Conservation (phyloP, 1,140 invertebrate species). For the Brachionus rubens region DNA sequence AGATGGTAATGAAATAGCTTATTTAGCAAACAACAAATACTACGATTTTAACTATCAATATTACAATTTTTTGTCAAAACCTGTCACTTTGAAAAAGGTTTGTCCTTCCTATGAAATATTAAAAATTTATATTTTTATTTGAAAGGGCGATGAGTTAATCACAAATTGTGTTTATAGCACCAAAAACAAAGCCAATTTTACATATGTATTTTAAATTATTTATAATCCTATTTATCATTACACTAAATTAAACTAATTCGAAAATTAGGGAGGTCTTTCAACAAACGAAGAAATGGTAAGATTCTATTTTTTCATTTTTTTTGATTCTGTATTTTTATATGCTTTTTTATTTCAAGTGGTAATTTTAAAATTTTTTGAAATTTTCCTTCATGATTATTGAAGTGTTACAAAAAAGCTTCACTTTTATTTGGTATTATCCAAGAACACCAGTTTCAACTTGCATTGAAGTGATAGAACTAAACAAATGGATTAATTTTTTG, state of each 20-base stretch:
- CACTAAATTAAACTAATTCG: background rate
- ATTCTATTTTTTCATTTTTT: background rate
- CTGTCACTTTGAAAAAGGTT: constrained; percentile 21
- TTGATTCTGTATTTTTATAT: background rate
- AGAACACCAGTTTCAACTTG: background rate
- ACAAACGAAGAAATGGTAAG: background rate
- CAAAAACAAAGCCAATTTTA: background rate
- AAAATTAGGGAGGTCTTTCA: background rate
- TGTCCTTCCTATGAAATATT: background rate
- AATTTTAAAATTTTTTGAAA: background rate
- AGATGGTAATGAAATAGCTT: constrained; percentile 26
- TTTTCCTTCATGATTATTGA: background rate
- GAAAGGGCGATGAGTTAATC: constrained; percentile 10
- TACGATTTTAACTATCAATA: constrained; percentile 43
- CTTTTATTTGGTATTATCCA: background rate
- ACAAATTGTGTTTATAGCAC: constrained; percentile 27
- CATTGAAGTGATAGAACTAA: too few relatives aligned
- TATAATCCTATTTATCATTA: background rate
- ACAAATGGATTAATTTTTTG: too few relatives aligned
- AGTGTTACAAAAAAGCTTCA: background rate
- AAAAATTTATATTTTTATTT: background rate
- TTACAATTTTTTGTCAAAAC: constrained; percentile 30
- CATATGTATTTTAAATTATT: background rate
- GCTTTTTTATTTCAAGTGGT: background rate
- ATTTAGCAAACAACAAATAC: constrained; percentile 21